Evolutionary conservation across 64 coral and sea anemone species (phyloP).

Genomic region (Catalaphyllia jardinei): DNA sequence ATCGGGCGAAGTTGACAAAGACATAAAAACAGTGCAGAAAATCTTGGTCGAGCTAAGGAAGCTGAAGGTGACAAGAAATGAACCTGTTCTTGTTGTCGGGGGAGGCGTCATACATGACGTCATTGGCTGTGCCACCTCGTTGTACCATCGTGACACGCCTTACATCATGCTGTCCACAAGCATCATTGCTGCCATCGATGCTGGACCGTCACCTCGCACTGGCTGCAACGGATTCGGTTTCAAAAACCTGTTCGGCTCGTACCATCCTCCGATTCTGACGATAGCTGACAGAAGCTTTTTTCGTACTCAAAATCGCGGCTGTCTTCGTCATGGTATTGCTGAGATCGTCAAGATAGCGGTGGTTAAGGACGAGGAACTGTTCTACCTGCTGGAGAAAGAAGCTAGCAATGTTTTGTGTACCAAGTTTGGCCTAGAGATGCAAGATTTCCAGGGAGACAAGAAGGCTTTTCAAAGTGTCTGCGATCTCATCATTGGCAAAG

Average conservation of each 20-base stretch:
- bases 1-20: constrained; percentile 78
- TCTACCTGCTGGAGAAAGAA: constrained; percentile 52
- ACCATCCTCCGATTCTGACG: constrained; percentile 75
- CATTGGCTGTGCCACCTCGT: constrained; percentile 68
- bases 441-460: constrained; percentile 31
- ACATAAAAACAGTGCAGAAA: constrained; percentile 67
- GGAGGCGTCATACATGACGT: constrained; percentile 71
- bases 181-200: constrained; percentile 74
- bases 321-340: constrained; percentile 73
- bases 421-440: constrained; percentile 72
- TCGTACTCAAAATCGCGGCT: constrained; percentile 52
- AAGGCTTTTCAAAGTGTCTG: constrained; percentile 54
- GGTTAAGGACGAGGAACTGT: constrained; percentile 72
- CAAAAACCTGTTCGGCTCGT: constrained; percentile 84
- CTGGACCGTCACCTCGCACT: constrained; percentile 70
- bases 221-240: constrained; percentile 78
- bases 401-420: constrained; percentile 45
- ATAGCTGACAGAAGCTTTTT: constrained; percentile 71
- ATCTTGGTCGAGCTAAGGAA: constrained; percentile 69
- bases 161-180: constrained; percentile 79
- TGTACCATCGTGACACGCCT: constrained; percentile 79
- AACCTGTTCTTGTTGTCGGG: constrained; percentile 71
- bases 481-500: constrained; percentile 75
- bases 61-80: constrained; percentile 49
- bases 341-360: constrained; percentile 86